Evolutionary conservation across 2,888 invertebrate genomes (phyloP).

Genomic region (Drosophila suboccidentalis): DNA sequence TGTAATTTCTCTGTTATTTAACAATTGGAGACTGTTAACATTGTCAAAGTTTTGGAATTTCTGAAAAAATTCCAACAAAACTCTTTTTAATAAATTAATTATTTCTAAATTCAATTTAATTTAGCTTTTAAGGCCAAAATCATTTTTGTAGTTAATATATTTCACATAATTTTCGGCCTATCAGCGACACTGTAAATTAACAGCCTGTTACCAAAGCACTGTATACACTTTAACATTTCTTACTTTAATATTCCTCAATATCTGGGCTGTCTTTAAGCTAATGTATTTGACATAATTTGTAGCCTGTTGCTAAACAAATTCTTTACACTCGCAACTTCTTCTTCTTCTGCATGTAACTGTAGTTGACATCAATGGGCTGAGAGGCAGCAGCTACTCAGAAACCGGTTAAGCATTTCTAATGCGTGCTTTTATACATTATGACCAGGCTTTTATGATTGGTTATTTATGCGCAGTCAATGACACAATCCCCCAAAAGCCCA

Average conservation of each 20-base stretch:
- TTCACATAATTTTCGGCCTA: background rate
- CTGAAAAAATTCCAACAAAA: no score
- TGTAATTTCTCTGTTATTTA: background rate
- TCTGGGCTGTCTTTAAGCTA: background rate
- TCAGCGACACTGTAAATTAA: background rate
- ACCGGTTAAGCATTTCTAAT: slow-evolving; percentile 65
- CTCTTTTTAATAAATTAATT: background rate
- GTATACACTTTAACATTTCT: background rate
- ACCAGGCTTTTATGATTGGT: slow-evolving; percentile 48
- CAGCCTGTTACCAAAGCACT: background rate
- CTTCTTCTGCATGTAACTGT: slow-evolving; percentile 63
- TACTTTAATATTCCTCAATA: slow-evolving; percentile 16
- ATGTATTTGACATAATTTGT: slow-evolving; percentile 47
- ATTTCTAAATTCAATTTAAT: background rate
- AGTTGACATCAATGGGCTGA: slow-evolving; percentile 57
- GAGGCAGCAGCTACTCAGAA: slow-evolving; percentile 30
- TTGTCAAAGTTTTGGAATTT: background rate
- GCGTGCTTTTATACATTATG: slow-evolving; percentile 28
- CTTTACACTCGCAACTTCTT: slow-evolving; percentile 21
- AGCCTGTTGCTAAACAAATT: slow-evolving; percentile 27
- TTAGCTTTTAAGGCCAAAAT: no score
- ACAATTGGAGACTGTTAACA: background rate
- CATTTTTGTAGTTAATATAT: background rate
- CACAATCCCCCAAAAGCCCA: slow-evolving; percentile 57
- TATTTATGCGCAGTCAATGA: slow-evolving; percentile 65